These are phyloP conservation scores for Dysmachus trigonus DNA, from an alignment of 2,888 invertebrate species.

Conservation along the genomic window DNA sequence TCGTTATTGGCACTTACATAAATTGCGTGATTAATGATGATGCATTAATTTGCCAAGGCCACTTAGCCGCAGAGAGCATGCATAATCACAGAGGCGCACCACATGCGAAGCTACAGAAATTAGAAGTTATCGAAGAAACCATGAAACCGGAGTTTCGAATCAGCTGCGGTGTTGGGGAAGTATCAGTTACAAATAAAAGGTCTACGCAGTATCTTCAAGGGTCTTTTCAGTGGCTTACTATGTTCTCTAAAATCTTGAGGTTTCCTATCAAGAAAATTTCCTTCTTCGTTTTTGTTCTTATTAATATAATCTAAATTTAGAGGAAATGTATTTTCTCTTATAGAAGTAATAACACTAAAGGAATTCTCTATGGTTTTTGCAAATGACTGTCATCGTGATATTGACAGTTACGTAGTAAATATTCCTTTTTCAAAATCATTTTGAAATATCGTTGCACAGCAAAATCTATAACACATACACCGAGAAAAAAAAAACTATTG, in stretches of 20 bases:
- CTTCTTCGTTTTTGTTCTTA: not conserved
- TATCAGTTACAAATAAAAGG: too few relatives aligned
- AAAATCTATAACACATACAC: too few relatives aligned
- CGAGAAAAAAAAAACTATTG: too few relatives aligned
- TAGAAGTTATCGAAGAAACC: not conserved
- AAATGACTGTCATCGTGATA: too few relatives aligned
- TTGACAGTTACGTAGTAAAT: too few relatives aligned
- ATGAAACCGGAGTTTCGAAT: not conserved
- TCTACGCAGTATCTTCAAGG: too few relatives aligned
- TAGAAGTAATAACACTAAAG: too few relatives aligned
- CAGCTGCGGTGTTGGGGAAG: not conserved
- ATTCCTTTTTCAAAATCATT: too few relatives aligned
- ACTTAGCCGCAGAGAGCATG: slow-evolving; percentile 5
- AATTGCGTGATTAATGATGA: slow-evolving; percentile 34
- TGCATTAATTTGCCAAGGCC: slow-evolving; percentile 18
- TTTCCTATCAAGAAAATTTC: not conserved
- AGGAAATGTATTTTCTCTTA: too few relatives aligned
- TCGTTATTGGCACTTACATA: not conserved
- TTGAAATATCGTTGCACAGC: too few relatives aligned
- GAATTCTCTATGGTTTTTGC: too few relatives aligned
- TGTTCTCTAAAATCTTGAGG: not conserved
- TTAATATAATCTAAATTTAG: too few relatives aligned
- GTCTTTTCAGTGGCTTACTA: not conserved
- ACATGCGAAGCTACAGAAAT: not conserved
- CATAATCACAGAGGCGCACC: not conserved